These are phyloP conservation scores for Micromussa lordhowensis DNA, from an alignment of 92 coral and sea anemone genomes.

Conservation along the genomic window DNA sequence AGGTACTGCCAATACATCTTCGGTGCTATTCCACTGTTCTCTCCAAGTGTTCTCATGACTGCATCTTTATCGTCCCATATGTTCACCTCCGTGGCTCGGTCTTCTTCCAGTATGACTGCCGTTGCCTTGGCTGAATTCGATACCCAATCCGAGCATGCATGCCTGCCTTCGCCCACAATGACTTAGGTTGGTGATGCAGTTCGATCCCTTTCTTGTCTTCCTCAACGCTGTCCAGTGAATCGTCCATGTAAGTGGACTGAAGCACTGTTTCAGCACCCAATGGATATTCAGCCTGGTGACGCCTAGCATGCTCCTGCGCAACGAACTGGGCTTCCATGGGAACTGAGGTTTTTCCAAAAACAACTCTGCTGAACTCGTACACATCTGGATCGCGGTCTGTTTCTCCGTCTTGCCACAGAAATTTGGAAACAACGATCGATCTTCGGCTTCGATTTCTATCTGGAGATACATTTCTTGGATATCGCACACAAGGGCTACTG, in stretches of 20 bases:
- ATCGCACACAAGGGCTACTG: too few species aligned
- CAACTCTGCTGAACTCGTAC: slow-evolving; percentile 12
- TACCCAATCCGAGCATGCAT: slow-evolving; percentile 70
- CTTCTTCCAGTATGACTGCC: slow-evolving; percentile 24
- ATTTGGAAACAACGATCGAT: too few species aligned
- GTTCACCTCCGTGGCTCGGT: slow-evolving; percentile 54
- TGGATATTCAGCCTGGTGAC: slow-evolving; percentile 27
- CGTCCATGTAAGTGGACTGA: slow-evolving; percentile 62
- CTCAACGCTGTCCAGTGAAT: slow-evolving; percentile 8
- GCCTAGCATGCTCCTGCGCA: slow-evolving; percentile 59
- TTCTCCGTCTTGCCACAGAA: too few species aligned
- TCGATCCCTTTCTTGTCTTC: too few species aligned
- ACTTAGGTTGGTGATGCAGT: too few species aligned
- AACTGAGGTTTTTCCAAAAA: slow-evolving; percentile 62
- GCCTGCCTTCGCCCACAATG: slow-evolving; percentile 38
- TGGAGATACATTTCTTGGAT: too few species aligned
- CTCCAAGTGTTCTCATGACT: slow-evolving; percentile 33
- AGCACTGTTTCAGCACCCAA: slow-evolving; percentile 48
- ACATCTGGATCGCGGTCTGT: too few species aligned
- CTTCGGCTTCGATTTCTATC: too few species aligned
- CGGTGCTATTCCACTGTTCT: slow-evolving; percentile 36
- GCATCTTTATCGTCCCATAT: slow-evolving; percentile 41
- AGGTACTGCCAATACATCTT: slow-evolving; percentile 24
- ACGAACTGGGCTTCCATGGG: slow-evolving; percentile 60
- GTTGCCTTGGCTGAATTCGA: slow-evolving; percentile 49